Evolutionary conservation across 2,113 vertebrate species (phyloP).

Genomic region (Cyanoliseus patagonus): DNA sequence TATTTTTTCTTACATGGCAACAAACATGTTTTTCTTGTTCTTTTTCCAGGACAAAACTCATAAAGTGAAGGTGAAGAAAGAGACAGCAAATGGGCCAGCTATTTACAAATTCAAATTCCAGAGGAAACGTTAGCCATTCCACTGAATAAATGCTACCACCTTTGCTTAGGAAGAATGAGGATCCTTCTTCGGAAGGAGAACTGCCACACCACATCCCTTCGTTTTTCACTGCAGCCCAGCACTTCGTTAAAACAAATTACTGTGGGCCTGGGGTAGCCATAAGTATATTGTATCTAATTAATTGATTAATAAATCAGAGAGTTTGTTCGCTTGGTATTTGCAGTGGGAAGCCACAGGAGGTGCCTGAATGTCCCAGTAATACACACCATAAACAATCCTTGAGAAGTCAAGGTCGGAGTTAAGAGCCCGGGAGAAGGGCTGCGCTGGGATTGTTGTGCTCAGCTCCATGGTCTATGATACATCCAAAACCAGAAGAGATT

Average conservation of each 20-base stretch:
- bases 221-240: background rate
- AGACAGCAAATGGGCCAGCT: conserved; percentile 82
- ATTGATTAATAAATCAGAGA: conserved; percentile 49
- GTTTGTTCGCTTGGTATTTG: background rate
- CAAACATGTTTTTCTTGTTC: background rate
- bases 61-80: conserved; percentile 90
- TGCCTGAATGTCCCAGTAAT: background rate
- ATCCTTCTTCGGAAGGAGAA: background rate
- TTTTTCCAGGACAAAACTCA: conserved; percentile 86
- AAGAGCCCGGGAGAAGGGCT: accelerated
- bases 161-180: background rate
- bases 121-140: conserved; percentile 82
- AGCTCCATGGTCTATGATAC: background rate
- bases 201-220: background rate
- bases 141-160: background rate
- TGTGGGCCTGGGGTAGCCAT: background rate
- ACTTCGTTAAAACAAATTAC: background rate
- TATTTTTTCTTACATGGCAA: background rate
- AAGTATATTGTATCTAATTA: conserved; percentile 15
- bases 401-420: background rate
- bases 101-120: conserved; percentile 91
- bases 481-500: background rate
- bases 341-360: background rate
- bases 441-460: background rate
- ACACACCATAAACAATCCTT: background rate